Conservation (phyloP, 2,888 invertebrate species). For the Kryphioiulus occultus region DNA sequence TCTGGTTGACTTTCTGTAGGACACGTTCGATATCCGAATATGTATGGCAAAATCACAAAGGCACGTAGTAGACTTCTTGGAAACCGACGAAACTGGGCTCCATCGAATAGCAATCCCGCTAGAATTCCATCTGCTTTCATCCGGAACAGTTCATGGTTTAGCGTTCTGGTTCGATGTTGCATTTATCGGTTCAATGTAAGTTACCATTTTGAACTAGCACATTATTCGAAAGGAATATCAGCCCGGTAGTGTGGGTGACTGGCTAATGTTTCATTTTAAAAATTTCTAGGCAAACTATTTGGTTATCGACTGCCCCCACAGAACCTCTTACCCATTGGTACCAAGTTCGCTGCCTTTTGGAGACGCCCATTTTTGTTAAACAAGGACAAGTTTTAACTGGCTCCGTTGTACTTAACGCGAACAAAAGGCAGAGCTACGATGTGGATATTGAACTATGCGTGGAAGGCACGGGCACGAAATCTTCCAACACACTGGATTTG, state of each 20-base stretch:
- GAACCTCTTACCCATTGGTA: conserved; percentile 99
- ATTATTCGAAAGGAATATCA: not conserved
- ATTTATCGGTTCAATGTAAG: conserved; percentile 80
- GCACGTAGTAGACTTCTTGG: conserved; percentile 92
- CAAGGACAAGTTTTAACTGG: conserved; percentile 91
- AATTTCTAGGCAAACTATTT: conserved; percentile 75
- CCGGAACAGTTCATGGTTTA: conserved; percentile 94
- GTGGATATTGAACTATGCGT: conserved; percentile 93
- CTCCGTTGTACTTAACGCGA: conserved; percentile 85
- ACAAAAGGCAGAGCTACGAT: conserved; percentile 98
- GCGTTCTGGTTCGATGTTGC: conserved; percentile 99
- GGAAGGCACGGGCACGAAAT: conserved; percentile 82
- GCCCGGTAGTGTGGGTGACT: not conserved
- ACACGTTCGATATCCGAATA: conserved; percentile 97
- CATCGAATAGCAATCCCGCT: conserved; percentile 94
- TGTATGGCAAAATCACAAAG: conserved; percentile 93
- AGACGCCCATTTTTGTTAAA: conserved; percentile 92
- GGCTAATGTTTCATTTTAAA: conserved; percentile 35
- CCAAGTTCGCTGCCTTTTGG: conserved; percentile 93
- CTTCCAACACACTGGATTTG: conserved; percentile 91
- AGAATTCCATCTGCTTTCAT: conserved; percentile 88
- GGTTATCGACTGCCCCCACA: conserved; percentile 97
- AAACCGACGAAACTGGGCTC: conserved; percentile 90
- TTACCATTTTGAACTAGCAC: not conserved
- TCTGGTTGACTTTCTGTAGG: conserved; percentile 62